A percentile compares a stretch with the other conserved stretches of the same genome.
Evolutionary conservation across 2,888 invertebrate genomes (phyloP).

Genomic region (Lagria hirta): DNA sequence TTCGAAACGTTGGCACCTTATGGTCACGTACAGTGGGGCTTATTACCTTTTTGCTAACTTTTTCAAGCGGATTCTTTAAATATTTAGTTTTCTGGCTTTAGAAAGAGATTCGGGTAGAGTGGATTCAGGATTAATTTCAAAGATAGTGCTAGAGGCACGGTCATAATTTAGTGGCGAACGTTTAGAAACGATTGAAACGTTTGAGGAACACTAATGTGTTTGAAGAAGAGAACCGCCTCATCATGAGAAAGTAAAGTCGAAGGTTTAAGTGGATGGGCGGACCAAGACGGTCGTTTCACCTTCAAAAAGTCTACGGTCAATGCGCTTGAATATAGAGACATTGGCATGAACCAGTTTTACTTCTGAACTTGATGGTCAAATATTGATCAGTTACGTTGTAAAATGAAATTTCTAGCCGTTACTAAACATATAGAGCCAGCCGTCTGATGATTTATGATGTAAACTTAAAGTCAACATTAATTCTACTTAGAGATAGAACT

Average conservation of each 20-base stretch:
- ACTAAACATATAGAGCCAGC: no score
- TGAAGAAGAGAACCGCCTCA: conserved; percentile 27
- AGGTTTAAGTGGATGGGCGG: conserved; percentile 29
- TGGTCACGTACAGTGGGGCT: no score
- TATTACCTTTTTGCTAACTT: no score
- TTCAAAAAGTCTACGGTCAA: conserved; percentile 23
- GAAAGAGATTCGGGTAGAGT: no score
- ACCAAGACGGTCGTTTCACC: conserved; percentile 10
- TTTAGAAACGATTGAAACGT: conserved; percentile 36
- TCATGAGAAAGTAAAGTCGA: conserved; percentile 20
- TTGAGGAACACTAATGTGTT: conserved; percentile 38
- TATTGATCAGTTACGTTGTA: conserved; percentile 5
- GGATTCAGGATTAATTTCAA: conserved; percentile 27
- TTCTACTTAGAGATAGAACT: conserved; percentile 20
- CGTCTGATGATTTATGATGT: no score
- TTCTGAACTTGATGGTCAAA: conserved; percentile 19
- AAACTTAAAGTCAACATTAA: conserved; percentile 25
- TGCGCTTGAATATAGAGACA: conserved; percentile 15
- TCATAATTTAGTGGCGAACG: conserved; percentile 32
- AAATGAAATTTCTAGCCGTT: no score
- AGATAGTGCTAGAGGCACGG: conserved; percentile 19
- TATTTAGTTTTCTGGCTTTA: no score
- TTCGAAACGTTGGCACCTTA: no score
- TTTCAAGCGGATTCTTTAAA: no score
- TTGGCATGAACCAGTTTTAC: conserved; percentile 18